Percentiles rank a stretch among this genome's conserved stretches.
Conservation (phyloP, 2,888 invertebrate species). For the Dendrolimus houi region DNA sequence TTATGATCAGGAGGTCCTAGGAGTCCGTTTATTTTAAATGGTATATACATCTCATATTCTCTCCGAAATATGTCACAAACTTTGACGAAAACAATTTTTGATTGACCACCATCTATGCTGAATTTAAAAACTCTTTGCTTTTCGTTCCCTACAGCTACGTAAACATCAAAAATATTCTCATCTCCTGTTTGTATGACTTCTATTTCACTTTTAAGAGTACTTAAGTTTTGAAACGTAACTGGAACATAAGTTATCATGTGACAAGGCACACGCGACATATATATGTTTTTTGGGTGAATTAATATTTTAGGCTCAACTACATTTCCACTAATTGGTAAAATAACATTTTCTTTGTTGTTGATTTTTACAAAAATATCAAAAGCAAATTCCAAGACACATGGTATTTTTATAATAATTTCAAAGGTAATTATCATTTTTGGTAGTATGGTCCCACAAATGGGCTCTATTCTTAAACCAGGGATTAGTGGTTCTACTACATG, state of each 20-base stretch:
- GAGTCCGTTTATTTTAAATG: conserved; percentile 75
- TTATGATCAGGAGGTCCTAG: conserved; percentile 70
- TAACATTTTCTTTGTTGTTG: conserved; percentile 59
- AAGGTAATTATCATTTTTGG: conserved; percentile 67
- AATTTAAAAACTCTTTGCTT: conserved; percentile 45
- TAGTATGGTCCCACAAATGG: conserved; percentile 65
- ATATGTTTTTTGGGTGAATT: conserved; percentile 66
- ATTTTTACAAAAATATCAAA: conserved; percentile 55
- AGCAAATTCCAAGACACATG: conserved; percentile 53
- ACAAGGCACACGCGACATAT: conserved; percentile 64
- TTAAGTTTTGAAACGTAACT: conserved; percentile 50
- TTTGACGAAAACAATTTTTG: conserved; percentile 54
- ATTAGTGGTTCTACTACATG: conserved; percentile 64
- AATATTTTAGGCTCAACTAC: conserved; percentile 66
- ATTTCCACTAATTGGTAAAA: conserved; percentile 58
- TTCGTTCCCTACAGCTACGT: conserved; percentile 46
- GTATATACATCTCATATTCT: conserved; percentile 76
- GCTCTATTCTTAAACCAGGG: conserved; percentile 65
- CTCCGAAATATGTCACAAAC: conserved; percentile 50
- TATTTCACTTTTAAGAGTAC: conserved; percentile 36
- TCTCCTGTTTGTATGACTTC: conserved; percentile 46
- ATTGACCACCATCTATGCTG: conserved; percentile 44
- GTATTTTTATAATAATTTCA: conserved; percentile 54
- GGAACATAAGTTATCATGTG: conserved; percentile 53
- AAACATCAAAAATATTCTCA: conserved; percentile 56